These are phyloP conservation scores for Syrmaticus mikado DNA, from an alignment of 2,113 vertebrate genomes.

Conservation along the genomic window DNA sequence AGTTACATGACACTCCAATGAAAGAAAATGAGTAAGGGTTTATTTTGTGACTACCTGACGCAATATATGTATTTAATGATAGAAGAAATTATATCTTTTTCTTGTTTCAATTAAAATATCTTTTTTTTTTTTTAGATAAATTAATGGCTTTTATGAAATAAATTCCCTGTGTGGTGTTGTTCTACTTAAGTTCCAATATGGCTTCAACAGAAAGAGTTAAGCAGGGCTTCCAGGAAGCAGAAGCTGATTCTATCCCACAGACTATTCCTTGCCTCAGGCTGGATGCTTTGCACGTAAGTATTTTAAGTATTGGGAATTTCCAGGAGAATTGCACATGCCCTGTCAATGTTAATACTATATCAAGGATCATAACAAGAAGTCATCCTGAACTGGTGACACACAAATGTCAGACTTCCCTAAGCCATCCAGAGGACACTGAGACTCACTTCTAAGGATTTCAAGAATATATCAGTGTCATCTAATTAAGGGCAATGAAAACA, in stretches of 20 bases:
- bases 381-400: background rate
- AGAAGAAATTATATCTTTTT: background rate
- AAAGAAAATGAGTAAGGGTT: background rate
- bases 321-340: background rate
- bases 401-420: background rate
- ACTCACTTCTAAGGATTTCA: background rate
- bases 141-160: background rate
- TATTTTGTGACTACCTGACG: background rate
- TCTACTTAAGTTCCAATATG: background rate
- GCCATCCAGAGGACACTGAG: background rate
- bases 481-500: background rate
- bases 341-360: background rate
- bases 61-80: background rate
- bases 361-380: background rate
- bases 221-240: background rate
- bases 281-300: background rate
- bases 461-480: background rate
- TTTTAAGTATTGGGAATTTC: background rate
- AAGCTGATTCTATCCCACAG: background rate
- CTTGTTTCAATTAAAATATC: background rate
- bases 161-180: background rate
- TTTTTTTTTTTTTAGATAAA: background rate
- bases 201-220: background rate
- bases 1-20: background rate
- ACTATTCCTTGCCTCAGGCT: background rate